Evolutionary conservation across 2,888 invertebrate species (phyloP).

Genomic region (Cerceris rybyensis): DNA sequence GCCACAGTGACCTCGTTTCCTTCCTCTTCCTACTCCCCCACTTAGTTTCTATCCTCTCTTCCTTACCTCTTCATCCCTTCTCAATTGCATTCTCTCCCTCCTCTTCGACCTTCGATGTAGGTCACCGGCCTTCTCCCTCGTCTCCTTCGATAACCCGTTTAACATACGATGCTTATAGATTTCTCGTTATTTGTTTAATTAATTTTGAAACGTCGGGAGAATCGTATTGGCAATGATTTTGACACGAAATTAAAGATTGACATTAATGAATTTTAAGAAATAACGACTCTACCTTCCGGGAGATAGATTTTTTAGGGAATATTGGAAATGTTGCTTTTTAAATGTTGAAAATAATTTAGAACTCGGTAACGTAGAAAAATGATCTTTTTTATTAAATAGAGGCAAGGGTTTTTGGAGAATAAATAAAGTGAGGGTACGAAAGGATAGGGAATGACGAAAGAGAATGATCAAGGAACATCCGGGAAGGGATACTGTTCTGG

Average conservation of each 20-base stretch:
- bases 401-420: slow-evolving; percentile 41
- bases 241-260: too few relatives aligned
- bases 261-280: too few relatives aligned
- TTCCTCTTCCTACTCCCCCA: slow-evolving; percentile 69
- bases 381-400: not conserved
- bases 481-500: slow-evolving; percentile 76
- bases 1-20: slow-evolving; percentile 69
- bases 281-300: too few relatives aligned
- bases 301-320: too few relatives aligned
- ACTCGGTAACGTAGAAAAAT: too few relatives aligned
- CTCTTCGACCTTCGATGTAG: slow-evolving; percentile 68
- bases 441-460: slow-evolving; percentile 9
- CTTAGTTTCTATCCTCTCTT: slow-evolving; percentile 44
- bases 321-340: too few relatives aligned
- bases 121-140: slow-evolving; percentile 71
- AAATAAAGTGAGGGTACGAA: slow-evolving; percentile 62
- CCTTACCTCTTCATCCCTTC: slow-evolving; percentile 58
- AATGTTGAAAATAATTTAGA: too few relatives aligned
- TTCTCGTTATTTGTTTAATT: slow-evolving; percentile 59
- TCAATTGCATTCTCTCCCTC: slow-evolving; percentile 49
- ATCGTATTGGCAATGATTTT: not conserved
- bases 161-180: slow-evolving; percentile 36
- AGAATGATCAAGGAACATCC: slow-evolving; percentile 66
- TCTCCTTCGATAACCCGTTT: slow-evolving; percentile 52
- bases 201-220: slow-evolving; percentile 16